Percentiles rank a stretch among this genome's conserved stretches.
Conservation (phyloP, 2,888 invertebrate species). For the Nomada lathburiana region DNA sequence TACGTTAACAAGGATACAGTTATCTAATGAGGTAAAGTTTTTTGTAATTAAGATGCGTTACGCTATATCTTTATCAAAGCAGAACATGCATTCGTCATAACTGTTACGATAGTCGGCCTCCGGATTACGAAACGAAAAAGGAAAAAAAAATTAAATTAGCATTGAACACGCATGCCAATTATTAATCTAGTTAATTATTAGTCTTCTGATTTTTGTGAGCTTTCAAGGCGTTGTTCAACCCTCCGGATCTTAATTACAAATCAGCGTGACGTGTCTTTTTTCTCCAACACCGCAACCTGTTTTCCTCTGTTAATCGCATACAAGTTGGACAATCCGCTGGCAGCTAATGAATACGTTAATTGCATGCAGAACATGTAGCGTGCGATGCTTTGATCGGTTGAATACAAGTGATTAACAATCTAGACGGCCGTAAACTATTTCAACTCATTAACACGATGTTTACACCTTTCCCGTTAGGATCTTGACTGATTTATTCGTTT, state of each 20-base stretch:
- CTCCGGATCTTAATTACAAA: slow-evolving; percentile 5
- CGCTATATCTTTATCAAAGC: slow-evolving; percentile 17
- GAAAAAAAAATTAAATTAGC: slow-evolving; percentile 20
- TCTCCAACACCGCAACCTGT: not conserved
- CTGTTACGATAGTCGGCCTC: not conserved
- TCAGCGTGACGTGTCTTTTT: not conserved
- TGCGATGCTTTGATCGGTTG: slow-evolving; percentile 14
- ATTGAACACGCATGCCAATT: slow-evolving; percentile 15
- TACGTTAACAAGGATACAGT: slow-evolving; percentile 24
- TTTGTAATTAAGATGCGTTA: slow-evolving; percentile 10
- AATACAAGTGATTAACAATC: not conserved
- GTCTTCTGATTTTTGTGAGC: not conserved
- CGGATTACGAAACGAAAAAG: not conserved
- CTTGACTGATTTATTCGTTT: not conserved
- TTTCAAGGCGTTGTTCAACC: not conserved
- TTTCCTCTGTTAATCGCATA: slow-evolving; percentile 4
- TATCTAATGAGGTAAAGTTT: slow-evolving; percentile 30
- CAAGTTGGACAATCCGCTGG: not conserved
- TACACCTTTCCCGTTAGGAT: not conserved
- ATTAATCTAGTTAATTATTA: slow-evolving; percentile 29
- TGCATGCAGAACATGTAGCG: not conserved
- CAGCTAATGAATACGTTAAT: slow-evolving; percentile 13
- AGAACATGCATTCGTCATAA: not conserved
- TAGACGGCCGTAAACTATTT: too few species aligned
- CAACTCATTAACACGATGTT: not conserved